A percentile compares a stretch with the other conserved stretches of the same genome.
Evolutionary conservation across 2,797 vertebrate genomes (phyloP).

Genomic region (Astyanax mexicanus): DNA sequence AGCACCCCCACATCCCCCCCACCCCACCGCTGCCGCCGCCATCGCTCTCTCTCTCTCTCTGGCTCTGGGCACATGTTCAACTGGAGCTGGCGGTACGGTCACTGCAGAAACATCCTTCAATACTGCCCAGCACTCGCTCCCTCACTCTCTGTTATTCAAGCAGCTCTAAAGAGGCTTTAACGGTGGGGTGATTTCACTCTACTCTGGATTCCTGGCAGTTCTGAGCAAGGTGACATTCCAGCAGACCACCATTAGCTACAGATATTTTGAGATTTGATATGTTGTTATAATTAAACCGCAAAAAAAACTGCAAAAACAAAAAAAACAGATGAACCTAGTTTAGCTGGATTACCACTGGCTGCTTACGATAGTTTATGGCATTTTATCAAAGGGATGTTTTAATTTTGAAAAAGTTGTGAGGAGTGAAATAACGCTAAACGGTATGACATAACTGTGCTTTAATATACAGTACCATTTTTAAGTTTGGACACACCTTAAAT

Average conservation of each 20-base stretch:
- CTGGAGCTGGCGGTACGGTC: constrained; percentile 18
- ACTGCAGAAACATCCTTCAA: constrained; percentile 22
- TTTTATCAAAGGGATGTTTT: no score
- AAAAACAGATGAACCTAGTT: no score
- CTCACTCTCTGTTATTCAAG: constrained; percentile 46
- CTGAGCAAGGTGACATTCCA: constrained; percentile 51
- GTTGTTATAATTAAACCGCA: constrained; percentile 10
- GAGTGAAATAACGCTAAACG: no score
- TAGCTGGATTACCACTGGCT: no score
- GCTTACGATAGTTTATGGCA: no score
- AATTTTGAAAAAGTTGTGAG: no score
- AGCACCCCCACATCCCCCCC: constrained; percentile 32
- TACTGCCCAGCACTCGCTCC: constrained; percentile 4
- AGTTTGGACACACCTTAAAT: no score
- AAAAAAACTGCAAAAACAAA: no score
- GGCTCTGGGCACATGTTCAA: constrained; percentile 40
- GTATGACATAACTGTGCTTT: no score
- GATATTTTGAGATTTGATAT: constrained; percentile 52
- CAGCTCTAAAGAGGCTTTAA: constrained; percentile 39
- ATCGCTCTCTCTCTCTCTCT: background rate
- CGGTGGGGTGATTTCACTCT: constrained; percentile 41
- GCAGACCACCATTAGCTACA: constrained; percentile 51
- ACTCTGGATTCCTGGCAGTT: constrained; percentile 27
- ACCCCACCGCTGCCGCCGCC: constrained; percentile 9
- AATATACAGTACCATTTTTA: no score